phyloP scores from a whole-genome alignment of 2,113 vertebrate species.

The Gavia stellata region DNA sequence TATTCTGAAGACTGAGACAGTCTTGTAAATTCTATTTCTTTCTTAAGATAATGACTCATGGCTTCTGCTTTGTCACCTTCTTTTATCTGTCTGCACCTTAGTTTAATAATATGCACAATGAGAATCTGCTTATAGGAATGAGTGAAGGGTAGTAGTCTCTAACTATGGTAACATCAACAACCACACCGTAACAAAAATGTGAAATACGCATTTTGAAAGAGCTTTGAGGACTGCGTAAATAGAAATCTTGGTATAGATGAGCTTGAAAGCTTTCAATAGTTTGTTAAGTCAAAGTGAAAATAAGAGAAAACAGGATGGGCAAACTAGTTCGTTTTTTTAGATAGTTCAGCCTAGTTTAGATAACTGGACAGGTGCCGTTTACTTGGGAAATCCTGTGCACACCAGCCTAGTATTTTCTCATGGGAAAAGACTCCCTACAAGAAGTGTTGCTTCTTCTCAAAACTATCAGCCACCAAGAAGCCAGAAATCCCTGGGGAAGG shows the following conservation, averaged over 20 bases:
- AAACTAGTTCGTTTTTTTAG: not conserved
- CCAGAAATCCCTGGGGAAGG: not conserved
- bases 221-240: not conserved
- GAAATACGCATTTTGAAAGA: not conserved
- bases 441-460: not conserved
- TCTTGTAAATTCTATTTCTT: not conserved
- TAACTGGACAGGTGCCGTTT: not conserved
- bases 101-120: not conserved
- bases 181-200: not conserved
- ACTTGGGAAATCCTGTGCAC: not conserved
- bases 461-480: not conserved
- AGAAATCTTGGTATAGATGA: not conserved
- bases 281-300: not conserved
- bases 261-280: not conserved
- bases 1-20: not conserved
- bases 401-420: not conserved
- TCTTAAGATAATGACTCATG: not conserved
- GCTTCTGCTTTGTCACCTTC: not conserved
- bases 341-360: not conserved
- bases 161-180: not conserved
- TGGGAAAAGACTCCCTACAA: not conserved
- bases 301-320: not conserved
- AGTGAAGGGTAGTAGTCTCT: not conserved
- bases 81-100: not conserved
- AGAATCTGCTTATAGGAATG: not conserved